These are phyloP conservation scores for Malurus melanocephalus DNA, from an alignment of 2,113 vertebrate genomes.

Conservation along the genomic window DNA sequence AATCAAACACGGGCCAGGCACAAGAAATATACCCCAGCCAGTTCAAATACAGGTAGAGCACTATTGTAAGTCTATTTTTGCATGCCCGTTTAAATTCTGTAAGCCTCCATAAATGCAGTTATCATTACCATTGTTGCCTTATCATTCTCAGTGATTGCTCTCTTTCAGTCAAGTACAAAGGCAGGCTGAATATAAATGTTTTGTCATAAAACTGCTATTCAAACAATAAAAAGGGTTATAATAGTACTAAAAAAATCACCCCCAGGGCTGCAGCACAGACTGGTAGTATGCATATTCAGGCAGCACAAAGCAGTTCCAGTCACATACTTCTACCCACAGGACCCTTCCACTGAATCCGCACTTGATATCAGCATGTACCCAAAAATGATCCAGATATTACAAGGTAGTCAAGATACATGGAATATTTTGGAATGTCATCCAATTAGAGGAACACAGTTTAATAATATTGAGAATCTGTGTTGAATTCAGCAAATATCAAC, in stretches of 20 bases:
- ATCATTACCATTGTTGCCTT: conserved; percentile 73
- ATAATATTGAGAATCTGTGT: neutral
- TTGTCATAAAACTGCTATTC: conserved; percentile 78
- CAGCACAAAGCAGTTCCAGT: conserved; percentile 34
- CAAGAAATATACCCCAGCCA: conserved; percentile 11
- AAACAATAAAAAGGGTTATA: conserved; percentile 76
- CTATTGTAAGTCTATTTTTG: conserved; percentile 44
- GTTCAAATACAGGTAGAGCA: conserved; percentile 43
- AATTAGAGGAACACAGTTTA: neutral
- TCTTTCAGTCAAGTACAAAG: conserved; percentile 74
- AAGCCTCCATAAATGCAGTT: conserved; percentile 70
- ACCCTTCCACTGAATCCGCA: conserved; percentile 12
- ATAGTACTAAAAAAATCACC: conserved; percentile 73
- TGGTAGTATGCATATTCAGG: conserved; percentile 43
- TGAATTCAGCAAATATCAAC: conserved; percentile 20
- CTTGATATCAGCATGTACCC: conserved; percentile 4
- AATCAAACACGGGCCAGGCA: neutral
- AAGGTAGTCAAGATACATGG: neutral
- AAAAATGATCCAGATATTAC: conserved; percentile 28
- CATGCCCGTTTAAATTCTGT: conserved; percentile 58
- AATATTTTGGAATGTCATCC: neutral
- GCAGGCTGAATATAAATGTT: conserved; percentile 76
- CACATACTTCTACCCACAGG: conserved; percentile 34
- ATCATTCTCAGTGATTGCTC: conserved; percentile 70
- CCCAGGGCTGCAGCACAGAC: conserved; percentile 56